phyloP scores from a whole-genome alignment of 2,888 invertebrate species.

The Ctenicera cuprea region DNA sequence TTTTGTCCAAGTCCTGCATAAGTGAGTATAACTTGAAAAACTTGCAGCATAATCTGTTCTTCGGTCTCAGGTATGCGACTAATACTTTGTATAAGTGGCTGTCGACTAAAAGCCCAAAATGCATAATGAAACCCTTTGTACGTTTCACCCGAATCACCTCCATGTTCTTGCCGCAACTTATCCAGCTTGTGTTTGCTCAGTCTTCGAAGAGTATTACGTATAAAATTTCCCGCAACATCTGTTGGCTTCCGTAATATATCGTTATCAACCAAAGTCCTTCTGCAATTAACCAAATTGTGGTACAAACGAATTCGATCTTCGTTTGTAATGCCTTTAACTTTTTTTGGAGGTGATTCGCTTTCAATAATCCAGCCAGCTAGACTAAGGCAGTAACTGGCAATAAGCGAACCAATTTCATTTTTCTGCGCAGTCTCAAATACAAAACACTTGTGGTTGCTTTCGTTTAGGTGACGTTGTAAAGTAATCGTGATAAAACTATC shows the following conservation, averaged over 20 bases:
- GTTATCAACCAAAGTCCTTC: conserved; percentile 88
- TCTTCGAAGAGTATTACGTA: conserved; percentile 90
- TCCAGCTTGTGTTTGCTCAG: conserved; percentile 90
- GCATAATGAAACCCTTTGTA: conserved; percentile 91
- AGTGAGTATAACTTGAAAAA: conserved; percentile 91
- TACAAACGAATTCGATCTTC: conserved; percentile 92
- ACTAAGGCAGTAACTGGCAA: conserved; percentile 92
- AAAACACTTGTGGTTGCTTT: conserved; percentile 87
- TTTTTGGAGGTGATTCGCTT: conserved; percentile 79
- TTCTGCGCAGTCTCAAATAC: conserved; percentile 94
- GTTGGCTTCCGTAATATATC: conserved; percentile 88
- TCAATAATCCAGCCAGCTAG: conserved; percentile 89
- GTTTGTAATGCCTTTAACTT: conserved; percentile 83
- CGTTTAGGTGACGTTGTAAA: conserved; percentile 82
- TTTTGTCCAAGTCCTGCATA: conserved; percentile 89
- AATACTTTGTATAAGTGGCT: conserved; percentile 87
- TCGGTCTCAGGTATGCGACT: conserved; percentile 90
- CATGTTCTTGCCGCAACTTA: conserved; percentile 82
- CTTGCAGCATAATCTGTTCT: conserved; percentile 89
- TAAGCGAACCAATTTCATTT: conserved; percentile 93
- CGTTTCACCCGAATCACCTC: conserved; percentile 84
- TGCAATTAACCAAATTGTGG: conserved; percentile 89
- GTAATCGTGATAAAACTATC: conserved; percentile 95
- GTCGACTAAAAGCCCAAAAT: conserved; percentile 94
- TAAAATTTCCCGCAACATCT: conserved; percentile 89